Evolutionary conservation across 1,140 invertebrate species (phyloP).

Genomic region (Forficula auricularia): DNA sequence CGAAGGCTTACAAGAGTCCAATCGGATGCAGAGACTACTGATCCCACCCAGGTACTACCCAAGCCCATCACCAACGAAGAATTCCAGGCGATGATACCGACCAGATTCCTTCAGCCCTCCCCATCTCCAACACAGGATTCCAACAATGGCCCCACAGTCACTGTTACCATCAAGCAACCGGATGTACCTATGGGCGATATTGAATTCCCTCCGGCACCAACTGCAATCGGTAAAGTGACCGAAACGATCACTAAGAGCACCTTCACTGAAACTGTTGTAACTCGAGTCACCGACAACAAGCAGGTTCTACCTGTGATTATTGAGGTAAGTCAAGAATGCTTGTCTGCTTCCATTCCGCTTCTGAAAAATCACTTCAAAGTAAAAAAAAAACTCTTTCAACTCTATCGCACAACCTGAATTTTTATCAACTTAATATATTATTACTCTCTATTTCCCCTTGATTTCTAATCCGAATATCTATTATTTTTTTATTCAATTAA

Average conservation of each 20-base stretch:
- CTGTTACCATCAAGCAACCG: conserved; percentile 53
- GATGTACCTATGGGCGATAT: conserved; percentile 38
- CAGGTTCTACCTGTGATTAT: conserved; percentile 62
- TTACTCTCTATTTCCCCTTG: no score
- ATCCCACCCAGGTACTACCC: conserved; percentile 31
- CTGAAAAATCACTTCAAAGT: neutral
- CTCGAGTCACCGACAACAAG: conserved; percentile 78
- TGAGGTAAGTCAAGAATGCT: conserved; percentile 46
- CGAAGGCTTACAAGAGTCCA: conserved; percentile 2
- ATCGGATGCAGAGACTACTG: conserved; percentile 22
- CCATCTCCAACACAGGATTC: conserved; percentile 16
- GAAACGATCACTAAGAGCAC: conserved; percentile 88
- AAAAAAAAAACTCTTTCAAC: no score
- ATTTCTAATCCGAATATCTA: no score
- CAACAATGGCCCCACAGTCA: conserved; percentile 32
- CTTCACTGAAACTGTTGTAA: conserved; percentile 83
- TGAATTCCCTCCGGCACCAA: conserved; percentile 64
- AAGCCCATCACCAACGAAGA: conserved; percentile 77
- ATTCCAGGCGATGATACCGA: conserved; percentile 83
- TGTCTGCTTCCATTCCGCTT: conserved; percentile 4
- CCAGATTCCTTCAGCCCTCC: conserved; percentile 50
- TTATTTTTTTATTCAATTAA: no score
- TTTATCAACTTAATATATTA: no score
- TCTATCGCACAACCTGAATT: no score
- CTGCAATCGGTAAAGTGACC: conserved; percentile 64